Conservation (phyloP, 2,113 vertebrate genomes). For the Jaculus jaculus region DNA sequence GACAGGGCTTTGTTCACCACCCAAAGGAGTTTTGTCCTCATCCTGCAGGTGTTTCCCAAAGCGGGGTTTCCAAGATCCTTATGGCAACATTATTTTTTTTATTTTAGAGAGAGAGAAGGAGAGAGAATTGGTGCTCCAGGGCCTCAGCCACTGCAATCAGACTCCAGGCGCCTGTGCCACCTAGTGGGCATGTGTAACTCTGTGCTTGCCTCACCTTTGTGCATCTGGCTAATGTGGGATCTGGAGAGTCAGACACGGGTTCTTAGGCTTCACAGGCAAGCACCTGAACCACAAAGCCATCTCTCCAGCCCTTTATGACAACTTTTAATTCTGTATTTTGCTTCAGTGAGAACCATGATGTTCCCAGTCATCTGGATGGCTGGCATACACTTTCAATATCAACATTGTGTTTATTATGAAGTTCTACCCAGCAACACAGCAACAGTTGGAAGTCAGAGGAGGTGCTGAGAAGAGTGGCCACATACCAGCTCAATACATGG, state of each 20-base stretch:
- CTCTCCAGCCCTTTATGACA: too few relatives aligned
- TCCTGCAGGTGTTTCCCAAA: conserved; percentile 2
- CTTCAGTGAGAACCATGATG: neutral
- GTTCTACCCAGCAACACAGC: neutral
- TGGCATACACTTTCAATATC: neutral
- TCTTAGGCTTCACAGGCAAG: too few relatives aligned
- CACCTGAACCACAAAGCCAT: too few relatives aligned
- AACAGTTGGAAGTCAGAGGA: neutral
- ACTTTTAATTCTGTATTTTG: neutral
- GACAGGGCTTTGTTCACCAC: neutral
- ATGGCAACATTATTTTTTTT: neutral
- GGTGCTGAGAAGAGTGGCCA: neutral
- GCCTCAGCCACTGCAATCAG: too few relatives aligned
- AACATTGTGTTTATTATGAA: neutral
- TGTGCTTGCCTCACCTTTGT: too few relatives aligned
- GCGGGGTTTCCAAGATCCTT: neutral
- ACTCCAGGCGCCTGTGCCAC: too few relatives aligned
- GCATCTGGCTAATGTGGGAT: too few relatives aligned
- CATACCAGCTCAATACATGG: neutral
- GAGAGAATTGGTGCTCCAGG: too few relatives aligned
- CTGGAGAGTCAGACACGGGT: too few relatives aligned
- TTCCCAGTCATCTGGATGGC: neutral
- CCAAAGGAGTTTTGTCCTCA: conserved; percentile 8
- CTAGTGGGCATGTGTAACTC: too few relatives aligned
- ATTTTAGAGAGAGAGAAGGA: neutral